phyloP scores from a whole-genome alignment of 2,113 vertebrate genomes.

The Nothocercus julius region DNA sequence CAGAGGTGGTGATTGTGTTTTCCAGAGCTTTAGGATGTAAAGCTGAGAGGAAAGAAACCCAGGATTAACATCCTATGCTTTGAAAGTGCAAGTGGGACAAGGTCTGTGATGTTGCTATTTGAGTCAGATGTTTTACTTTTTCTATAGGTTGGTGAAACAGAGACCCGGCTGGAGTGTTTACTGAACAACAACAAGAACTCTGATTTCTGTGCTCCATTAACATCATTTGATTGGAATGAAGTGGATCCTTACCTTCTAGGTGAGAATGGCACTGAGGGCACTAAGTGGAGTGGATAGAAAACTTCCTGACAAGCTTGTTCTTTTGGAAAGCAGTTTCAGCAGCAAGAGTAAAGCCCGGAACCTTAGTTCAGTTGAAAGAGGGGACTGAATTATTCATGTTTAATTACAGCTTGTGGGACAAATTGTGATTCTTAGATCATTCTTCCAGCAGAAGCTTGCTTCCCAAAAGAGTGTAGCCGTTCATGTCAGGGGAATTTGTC shows the following conservation, averaged over 20 bases:
- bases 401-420: slow-evolving; percentile 17
- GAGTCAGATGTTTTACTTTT: background rate
- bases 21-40: background rate
- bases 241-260: slow-evolving; percentile 97
- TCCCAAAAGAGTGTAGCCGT: slow-evolving; percentile 19
- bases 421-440: slow-evolving; percentile 11
- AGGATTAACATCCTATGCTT: background rate
- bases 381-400: background rate
- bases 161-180: slow-evolving; percentile 96
- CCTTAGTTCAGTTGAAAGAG: background rate
- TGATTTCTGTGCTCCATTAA: slow-evolving; percentile 97
- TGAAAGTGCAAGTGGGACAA: background rate
- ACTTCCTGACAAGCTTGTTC: background rate
- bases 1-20: background rate
- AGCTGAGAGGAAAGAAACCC: background rate
- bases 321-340: background rate
- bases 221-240: slow-evolving; percentile 99
- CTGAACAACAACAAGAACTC: slow-evolving; percentile 99
- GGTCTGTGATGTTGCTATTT: background rate
- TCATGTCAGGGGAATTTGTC: slow-evolving; percentile 35
- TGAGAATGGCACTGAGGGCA: slow-evolving; percentile 65
- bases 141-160: slow-evolving; percentile 93
- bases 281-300: background rate
- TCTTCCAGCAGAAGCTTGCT: slow-evolving; percentile 19
- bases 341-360: background rate